Percentiles rank a stretch among this genome's conserved stretches.
These are phyloP conservation scores for Drosophila subsilvestris DNA, from an alignment of 2,888 invertebrate species.

Conservation along the genomic window DNA sequence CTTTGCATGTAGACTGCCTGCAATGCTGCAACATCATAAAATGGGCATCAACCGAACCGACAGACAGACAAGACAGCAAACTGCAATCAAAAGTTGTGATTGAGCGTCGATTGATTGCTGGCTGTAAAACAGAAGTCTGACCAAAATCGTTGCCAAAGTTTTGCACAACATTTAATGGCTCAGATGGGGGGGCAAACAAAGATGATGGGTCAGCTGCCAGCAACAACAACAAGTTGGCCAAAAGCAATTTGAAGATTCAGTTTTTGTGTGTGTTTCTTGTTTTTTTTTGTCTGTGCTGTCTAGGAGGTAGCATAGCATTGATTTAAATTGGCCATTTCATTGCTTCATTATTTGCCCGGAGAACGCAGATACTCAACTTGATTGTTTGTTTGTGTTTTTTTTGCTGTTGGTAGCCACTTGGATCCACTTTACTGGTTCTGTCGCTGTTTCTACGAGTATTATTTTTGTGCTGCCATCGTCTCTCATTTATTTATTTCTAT, in stretches of 20 bases:
- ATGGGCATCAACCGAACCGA: no score
- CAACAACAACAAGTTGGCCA: slow-evolving; percentile 23
- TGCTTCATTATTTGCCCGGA: slow-evolving; percentile 60
- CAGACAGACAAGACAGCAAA: no score
- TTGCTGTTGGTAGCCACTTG: background rate
- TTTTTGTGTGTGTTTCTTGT: slow-evolving; percentile 25
- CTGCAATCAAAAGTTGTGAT: slow-evolving; percentile 19
- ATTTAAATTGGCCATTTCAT: slow-evolving; percentile 72
- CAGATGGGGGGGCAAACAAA: slow-evolving; percentile 16
- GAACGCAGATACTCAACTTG: slow-evolving; percentile 55
- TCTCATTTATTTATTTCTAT: slow-evolving; percentile 33
- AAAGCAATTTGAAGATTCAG: slow-evolving; percentile 45
- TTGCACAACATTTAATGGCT: slow-evolving; percentile 34
- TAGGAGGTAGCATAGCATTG: slow-evolving; percentile 52
- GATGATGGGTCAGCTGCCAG: slow-evolving; percentile 33
- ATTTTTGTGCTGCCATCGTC: slow-evolving; percentile 3
- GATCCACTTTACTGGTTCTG: background rate
- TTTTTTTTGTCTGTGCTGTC: slow-evolving; percentile 20
- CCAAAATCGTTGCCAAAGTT: slow-evolving; percentile 9
- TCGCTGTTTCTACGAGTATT: background rate
- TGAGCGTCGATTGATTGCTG: slow-evolving; percentile 19
- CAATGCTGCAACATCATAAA: no score
- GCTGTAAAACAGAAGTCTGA: slow-evolving; percentile 11
- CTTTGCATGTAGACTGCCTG: no score
- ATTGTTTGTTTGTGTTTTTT: slow-evolving; percentile 57